Percentiles rank a stretch among this genome's conserved stretches.
Conservation (phyloP, 2,888 invertebrate species). For the Dynastes grantii region DNA sequence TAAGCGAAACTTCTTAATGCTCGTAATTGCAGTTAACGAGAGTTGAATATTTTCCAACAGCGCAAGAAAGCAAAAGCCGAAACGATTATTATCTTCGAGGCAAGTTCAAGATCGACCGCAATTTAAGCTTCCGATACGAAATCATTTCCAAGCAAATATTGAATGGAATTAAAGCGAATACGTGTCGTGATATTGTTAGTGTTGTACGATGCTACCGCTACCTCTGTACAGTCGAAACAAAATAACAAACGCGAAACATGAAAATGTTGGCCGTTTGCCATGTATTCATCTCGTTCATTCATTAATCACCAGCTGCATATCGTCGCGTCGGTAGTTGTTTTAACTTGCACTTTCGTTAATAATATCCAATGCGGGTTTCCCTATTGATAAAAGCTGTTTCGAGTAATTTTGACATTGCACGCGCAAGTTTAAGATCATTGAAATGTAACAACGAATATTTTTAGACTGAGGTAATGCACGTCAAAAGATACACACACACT, state of each 20-base stretch:
- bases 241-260: constrained; percentile 4
- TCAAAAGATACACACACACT: no score
- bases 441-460: not conserved
- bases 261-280: constrained; percentile 31
- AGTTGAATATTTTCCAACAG: not conserved
- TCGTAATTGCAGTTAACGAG: constrained; percentile 20
- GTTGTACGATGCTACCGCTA: not conserved
- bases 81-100: not conserved
- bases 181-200: not conserved
- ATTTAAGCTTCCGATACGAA: constrained; percentile 17
- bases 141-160: constrained; percentile 11
- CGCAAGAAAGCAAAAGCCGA: constrained; percentile 5
- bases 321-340: not conserved
- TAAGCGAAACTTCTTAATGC: not conserved
- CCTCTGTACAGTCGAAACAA: constrained; percentile 8
- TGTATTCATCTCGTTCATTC: constrained; percentile 41
- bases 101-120: constrained; percentile 26
- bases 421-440: not conserved
- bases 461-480: not conserved
- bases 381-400: no score
- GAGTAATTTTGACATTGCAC: constrained; percentile 26
- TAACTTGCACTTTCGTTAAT: constrained; percentile 45
- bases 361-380: constrained; percentile 33
- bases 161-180: constrained; percentile 12
- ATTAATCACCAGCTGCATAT: constrained; percentile 16